Percentiles rank a stretch among this genome's conserved stretches.
These are phyloP conservation scores for Labeo rohita DNA, from an alignment of 2,113 vertebrate species.

Conservation along the genomic window DNA sequence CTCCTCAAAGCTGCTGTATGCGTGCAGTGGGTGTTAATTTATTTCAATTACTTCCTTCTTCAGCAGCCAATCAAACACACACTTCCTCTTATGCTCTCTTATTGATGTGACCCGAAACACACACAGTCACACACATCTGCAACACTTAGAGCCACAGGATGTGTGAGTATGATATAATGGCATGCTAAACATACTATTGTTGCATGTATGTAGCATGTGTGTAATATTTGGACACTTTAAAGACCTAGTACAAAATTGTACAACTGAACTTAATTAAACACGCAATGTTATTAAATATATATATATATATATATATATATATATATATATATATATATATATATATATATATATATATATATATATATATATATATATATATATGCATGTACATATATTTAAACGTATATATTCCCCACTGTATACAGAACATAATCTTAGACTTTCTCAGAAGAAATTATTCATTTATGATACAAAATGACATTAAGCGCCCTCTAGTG, in stretches of 20 bases:
- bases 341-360: too few species aligned
- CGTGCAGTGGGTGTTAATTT: conserved; percentile 1
- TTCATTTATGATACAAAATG: neutral
- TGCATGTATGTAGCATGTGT: neutral
- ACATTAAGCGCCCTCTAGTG: conserved; percentile 19
- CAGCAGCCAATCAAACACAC: neutral
- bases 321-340: too few species aligned
- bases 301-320: too few species aligned
- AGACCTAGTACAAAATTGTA: neutral
- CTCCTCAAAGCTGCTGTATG: neutral
- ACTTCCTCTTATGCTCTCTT: neutral
- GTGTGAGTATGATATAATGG: neutral
- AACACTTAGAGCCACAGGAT: neutral
- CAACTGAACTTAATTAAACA: too few species aligned
- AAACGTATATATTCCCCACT: neutral
- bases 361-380: too few species aligned
- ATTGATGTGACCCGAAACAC: neutral
- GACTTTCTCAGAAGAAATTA: neutral
- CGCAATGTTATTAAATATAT: too few species aligned
- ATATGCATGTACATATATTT: too few species aligned
- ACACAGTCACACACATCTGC: neutral
- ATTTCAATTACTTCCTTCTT: neutral
- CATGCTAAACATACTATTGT: neutral
- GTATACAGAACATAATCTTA: neutral
- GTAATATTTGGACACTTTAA: neutral